phyloP scores from a whole-genome alignment of 1,140 invertebrate genomes.

The Drosophila kepulauana region DNA sequence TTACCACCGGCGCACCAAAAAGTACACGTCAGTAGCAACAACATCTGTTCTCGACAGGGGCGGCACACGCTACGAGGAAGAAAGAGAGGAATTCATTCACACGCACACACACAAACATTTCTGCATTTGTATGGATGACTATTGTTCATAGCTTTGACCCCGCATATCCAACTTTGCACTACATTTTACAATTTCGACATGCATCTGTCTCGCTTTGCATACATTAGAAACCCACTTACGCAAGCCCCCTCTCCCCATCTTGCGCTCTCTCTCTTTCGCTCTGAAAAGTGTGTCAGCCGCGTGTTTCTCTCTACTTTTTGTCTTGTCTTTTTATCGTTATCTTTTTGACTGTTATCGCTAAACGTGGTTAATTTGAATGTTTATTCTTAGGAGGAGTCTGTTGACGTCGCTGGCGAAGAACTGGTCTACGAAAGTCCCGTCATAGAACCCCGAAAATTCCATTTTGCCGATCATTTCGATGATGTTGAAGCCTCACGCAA shows the following conservation, averaged over 20 bases:
- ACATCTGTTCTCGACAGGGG: conserved; percentile 40
- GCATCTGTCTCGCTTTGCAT: neutral
- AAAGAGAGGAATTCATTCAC: conserved; percentile 1
- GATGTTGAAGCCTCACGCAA: conserved; percentile 90
- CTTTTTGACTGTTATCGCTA: conserved; percentile 40
- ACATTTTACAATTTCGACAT: conserved; percentile 10
- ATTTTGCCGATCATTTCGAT: conserved; percentile 96
- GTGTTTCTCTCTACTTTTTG: conserved; percentile 43
- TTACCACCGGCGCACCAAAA: conserved; percentile 51
- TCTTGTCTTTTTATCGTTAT: conserved; percentile 11
- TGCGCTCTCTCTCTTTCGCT: conserved; percentile 14
- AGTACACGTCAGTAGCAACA: conserved; percentile 74
- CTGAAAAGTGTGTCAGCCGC: conserved; percentile 58
- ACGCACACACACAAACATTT: no score
- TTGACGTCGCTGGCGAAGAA: conserved; percentile 50
- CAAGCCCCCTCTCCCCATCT: conserved; percentile 27
- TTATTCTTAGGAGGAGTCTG: conserved; percentile 58
- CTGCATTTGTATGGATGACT: conserved; percentile 13
- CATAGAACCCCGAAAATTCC: conserved; percentile 87
- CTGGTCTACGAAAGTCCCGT: conserved; percentile 87
- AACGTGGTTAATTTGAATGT: conserved; percentile 7
- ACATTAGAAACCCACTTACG: conserved; percentile 49
- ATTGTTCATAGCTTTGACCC: conserved; percentile 25
- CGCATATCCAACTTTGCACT: neutral
- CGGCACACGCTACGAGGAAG: conserved; percentile 1